Base-by-base conservation (phyloP, 1,140 invertebrate genomes). In the Temnothorax nylanderi region DNA sequence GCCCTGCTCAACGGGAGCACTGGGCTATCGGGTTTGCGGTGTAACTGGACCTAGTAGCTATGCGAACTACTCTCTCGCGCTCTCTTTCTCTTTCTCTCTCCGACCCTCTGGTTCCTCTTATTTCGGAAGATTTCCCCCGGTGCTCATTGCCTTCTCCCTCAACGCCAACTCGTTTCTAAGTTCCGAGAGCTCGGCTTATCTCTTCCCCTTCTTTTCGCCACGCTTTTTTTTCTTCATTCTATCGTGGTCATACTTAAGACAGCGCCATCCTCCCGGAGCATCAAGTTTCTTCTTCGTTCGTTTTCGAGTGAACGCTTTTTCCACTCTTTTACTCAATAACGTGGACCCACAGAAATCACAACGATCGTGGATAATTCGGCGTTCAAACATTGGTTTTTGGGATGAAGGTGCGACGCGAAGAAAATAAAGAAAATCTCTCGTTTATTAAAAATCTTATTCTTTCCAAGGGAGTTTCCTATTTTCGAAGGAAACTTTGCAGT, bases 11-110 rank as follows among this genome's bases (percentile, higher is more conserved):
- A 90, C 65, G 69, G 54, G 84, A 91, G 76, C 80, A 90, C 54
- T 90, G 75, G 90, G 90, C 91, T 92, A 91, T 92, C 90, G 90
- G 91, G 90, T 92, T 91, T 88, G 91, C 90, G 87, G 91, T 89
- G 91, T 91, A 92, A 92, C 91, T 85, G 87, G 86, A 90, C 88
- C 69, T 60, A 58, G 76, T 89, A 91, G 88, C 86, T 91, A 82
- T 74, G 80, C 87, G 87, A 91, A 74, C 90, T 69, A 85, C 69
- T 84, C 82, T 74, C 32, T 75, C 56, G 54, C 84, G 67, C 26
- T 26, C 26, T 26, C 26, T 26, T 26, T 26, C 26, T 37, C 60
- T 74, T 47, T 51, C 13, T 41, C 51, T 75, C 64, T 69, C 72
- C 47, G 16, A 80, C 77, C 67, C 78, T 80, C 78, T 80, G 72